Percentiles rank a stretch among this genome's conserved stretches.
These are phyloP conservation scores for Columba janthina DNA, from an alignment of 2,113 vertebrate genomes.

Conservation along the genomic window DNA sequence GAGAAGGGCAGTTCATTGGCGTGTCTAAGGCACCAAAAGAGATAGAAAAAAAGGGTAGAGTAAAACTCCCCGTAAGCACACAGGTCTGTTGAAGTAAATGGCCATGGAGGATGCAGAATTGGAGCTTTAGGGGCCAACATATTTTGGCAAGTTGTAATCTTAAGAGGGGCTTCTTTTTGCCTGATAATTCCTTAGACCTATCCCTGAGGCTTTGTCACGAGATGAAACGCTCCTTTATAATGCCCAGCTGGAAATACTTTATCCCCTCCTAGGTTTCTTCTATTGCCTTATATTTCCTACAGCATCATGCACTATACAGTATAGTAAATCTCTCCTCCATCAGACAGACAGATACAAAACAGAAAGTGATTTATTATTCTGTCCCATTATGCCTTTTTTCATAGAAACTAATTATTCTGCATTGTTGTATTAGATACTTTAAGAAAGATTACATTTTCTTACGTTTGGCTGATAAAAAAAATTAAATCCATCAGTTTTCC, in stretches of 20 bases:
- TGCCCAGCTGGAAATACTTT: slow-evolving; percentile 38
- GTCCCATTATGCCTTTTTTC: slow-evolving; percentile 81
- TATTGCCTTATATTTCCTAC: slow-evolving; percentile 34
- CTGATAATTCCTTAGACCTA: background rate
- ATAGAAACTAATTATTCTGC: slow-evolving; percentile 84
- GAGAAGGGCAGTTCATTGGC: background rate
- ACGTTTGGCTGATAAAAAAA: slow-evolving; percentile 84
- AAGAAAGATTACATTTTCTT: slow-evolving; percentile 86
- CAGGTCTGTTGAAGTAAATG: background rate
- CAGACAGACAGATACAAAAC: slow-evolving; percentile 74
- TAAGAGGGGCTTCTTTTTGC: background rate
- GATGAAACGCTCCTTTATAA: slow-evolving; percentile 28
- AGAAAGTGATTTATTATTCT: slow-evolving; percentile 83
- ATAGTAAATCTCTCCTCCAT: slow-evolving; percentile 76
- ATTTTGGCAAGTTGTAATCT: background rate
- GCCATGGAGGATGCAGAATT: background rate
- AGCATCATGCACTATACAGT: slow-evolving; percentile 32
- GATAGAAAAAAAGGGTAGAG: background rate
- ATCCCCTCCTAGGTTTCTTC: slow-evolving; percentile 33
- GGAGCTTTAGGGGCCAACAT: background rate
- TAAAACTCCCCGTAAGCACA: background rate
- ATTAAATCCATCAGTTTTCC: slow-evolving; percentile 87
- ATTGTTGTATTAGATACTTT: slow-evolving; percentile 86
- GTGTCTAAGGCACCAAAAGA: background rate
- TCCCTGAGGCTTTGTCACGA: background rate